Base-by-base conservation (phyloP, 2,113 vertebrate species). In the Heterochromis multidens region DNA sequence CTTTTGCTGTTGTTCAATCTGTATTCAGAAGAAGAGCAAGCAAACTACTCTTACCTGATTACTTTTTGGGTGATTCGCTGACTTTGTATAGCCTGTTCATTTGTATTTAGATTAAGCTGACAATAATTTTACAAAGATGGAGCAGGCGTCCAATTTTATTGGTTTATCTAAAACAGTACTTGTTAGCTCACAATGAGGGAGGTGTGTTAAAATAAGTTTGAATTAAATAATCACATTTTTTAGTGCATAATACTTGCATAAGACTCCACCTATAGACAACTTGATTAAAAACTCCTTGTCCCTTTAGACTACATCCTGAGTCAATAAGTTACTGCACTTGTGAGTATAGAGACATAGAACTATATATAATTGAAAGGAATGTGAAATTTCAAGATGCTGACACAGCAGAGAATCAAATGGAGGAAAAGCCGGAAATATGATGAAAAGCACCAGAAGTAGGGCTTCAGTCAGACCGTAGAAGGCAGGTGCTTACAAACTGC, bases 1-100 rank as follows among this genome's bases (percentile, higher is more conserved):
- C 88, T 90, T 93, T 95, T 94, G 91, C 93, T 92, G 89, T 86
- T 78, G n/a, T 82, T 91, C 91, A 87, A 88, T 95, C 88, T 84
- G 81, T 80, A 83, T 83, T 94, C 91, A 82, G 77, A 57, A 72
- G 35, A 57, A 78, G 77, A 83, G 82, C 63, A 72, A 77, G 81
- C 54, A 49, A 56, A 16, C 58, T 27, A n/a, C 31, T 70, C 79
- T 77, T 7, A 60, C 37, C 61, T 60, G 3, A 0, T 33, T 23
- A 1, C 54, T 77, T 72, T 25, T 59, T n/a, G 9, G 19, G n/a
- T 62, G 21, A 62, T 56, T 54, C 76, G 33, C 65, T n/a, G 23
- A 56, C 29, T 82, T 80, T 79, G 16, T 57, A 3, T 5, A 49
- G n/a, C 23, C 10, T 56, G 8, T 86, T 79, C 19, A 49, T 79